Evolutionary conservation across 2,113 vertebrate genomes (phyloP).

Genomic region (Saccopteryx leptura): DNA sequence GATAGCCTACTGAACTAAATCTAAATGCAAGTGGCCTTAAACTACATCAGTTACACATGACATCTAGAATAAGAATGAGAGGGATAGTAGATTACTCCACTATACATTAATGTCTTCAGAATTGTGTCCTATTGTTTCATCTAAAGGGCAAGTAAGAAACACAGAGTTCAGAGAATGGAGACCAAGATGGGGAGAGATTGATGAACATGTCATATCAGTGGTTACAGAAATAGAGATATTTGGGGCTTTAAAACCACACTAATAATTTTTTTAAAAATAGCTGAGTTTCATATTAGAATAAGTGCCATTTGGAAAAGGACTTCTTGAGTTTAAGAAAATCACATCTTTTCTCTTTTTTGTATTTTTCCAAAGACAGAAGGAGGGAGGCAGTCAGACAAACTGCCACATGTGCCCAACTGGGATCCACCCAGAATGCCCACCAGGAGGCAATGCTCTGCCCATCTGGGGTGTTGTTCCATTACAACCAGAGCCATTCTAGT

Average conservation of each 20-base stretch:
- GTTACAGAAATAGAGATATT: not conserved
- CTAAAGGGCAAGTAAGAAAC: not conserved
- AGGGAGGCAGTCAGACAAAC: too few relatives aligned
- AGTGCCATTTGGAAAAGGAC: not conserved
- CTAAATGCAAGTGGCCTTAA: not conserved
- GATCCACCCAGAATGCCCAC: too few relatives aligned
- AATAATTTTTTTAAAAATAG: not conserved
- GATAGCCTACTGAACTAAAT: not conserved
- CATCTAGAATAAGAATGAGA: not conserved
- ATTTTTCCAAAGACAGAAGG: too few relatives aligned
- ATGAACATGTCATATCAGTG: too few relatives aligned
- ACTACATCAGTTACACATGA: not conserved
- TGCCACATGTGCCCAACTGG: too few relatives aligned
- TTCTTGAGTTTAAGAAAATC: too few relatives aligned
- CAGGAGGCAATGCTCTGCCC: too few relatives aligned
- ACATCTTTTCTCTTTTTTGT: too few relatives aligned
- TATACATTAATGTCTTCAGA: not conserved
- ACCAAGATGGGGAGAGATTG: not conserved
- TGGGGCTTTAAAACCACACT: not conserved
- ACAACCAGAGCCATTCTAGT: too few relatives aligned
- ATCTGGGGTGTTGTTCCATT: too few relatives aligned
- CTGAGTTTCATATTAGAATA: not conserved
- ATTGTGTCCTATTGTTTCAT: not conserved
- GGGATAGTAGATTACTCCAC: too few relatives aligned
- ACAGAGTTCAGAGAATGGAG: not conserved